Percentiles rank a stretch among this genome's conserved stretches.
phyloP scores from a whole-genome alignment of 2,888 invertebrate species.

The Frankliniella fusca region DNA sequence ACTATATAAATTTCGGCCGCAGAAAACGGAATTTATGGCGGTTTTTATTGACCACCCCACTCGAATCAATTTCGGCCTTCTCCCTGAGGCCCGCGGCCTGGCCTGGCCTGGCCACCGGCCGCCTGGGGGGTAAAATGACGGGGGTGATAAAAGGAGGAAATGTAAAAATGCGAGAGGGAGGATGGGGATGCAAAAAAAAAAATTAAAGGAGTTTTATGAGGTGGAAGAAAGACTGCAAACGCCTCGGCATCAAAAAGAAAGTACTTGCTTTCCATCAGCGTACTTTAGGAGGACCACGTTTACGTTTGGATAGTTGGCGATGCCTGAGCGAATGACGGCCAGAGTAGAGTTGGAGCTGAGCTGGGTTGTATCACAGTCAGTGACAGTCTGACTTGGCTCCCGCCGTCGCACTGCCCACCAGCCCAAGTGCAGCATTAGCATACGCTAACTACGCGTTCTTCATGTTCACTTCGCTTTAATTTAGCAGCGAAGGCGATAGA shows the following conservation, averaged over 20 bases:
- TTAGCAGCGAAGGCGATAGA: background rate
- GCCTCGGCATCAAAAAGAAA: too few relatives aligned
- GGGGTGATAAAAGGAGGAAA: conserved; percentile 8
- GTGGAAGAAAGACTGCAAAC: too few relatives aligned
- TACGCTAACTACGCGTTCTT: background rate
- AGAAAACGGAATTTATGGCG: conserved; percentile 14
- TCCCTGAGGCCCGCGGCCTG: too few relatives aligned
- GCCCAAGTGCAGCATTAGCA: background rate
- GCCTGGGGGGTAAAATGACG: background rate
- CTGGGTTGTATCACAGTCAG: too few relatives aligned
- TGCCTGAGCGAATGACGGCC: too few relatives aligned
- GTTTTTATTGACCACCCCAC: conserved; percentile 4
- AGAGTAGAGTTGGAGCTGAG: too few relatives aligned
- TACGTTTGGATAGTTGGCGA: background rate
- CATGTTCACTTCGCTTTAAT: background rate
- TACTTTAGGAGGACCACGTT: background rate
- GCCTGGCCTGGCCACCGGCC: too few relatives aligned
- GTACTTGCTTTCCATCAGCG: too few relatives aligned
- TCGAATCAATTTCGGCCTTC: conserved; percentile 20
- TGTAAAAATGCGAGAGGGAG: background rate
- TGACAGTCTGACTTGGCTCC: background rate
- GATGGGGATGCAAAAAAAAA: background rate
- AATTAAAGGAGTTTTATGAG: background rate
- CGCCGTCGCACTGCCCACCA: background rate
- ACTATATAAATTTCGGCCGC: conserved; percentile 19